Conservation (phyloP, 2,888 invertebrate species). For the Perizoma affinitatum region DNA sequence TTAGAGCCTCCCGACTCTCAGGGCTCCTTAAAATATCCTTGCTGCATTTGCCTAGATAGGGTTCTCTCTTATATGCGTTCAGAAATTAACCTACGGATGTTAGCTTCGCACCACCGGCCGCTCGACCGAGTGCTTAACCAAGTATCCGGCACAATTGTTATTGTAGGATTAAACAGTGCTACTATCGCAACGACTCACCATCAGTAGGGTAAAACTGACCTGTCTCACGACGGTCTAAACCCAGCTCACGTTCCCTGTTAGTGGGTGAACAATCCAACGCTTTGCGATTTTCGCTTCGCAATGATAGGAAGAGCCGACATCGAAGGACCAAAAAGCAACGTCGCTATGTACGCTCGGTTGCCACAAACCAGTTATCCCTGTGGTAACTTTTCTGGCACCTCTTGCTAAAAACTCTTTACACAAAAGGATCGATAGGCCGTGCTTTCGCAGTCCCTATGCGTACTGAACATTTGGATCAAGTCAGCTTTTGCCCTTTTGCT, state of each 20-base stretch:
- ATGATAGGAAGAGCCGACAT: too few species aligned
- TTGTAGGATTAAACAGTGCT: slow-evolving; percentile 75
- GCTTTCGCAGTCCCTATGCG: too few species aligned
- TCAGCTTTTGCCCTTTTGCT: too few species aligned
- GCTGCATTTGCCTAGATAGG: slow-evolving; percentile 43
- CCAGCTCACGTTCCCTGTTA: neutral
- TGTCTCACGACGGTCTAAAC: too few species aligned
- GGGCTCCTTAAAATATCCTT: slow-evolving; percentile 54
- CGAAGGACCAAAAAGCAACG: too few species aligned
- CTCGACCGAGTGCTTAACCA: slow-evolving; percentile 84
- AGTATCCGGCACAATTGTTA: slow-evolving; percentile 44
- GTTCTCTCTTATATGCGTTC: slow-evolving; percentile 84
- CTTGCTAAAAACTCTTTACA: too few species aligned
- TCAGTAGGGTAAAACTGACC: slow-evolving; percentile 82
- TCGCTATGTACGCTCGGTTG: too few species aligned
- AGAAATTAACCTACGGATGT: slow-evolving; percentile 72
- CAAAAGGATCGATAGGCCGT: too few species aligned
- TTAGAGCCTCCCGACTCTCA: slow-evolving; percentile 49
- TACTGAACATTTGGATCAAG: too few species aligned
- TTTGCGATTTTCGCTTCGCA: slow-evolving; percentile 76
- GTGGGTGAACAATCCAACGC: slow-evolving; percentile 16
- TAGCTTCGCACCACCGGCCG: slow-evolving; percentile 48
- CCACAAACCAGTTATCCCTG: too few species aligned
- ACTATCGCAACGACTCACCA: slow-evolving; percentile 81
- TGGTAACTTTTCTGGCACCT: too few species aligned